phyloP scores from a whole-genome alignment of 2,888 invertebrate genomes.

The Microchrysa polita region DNA sequence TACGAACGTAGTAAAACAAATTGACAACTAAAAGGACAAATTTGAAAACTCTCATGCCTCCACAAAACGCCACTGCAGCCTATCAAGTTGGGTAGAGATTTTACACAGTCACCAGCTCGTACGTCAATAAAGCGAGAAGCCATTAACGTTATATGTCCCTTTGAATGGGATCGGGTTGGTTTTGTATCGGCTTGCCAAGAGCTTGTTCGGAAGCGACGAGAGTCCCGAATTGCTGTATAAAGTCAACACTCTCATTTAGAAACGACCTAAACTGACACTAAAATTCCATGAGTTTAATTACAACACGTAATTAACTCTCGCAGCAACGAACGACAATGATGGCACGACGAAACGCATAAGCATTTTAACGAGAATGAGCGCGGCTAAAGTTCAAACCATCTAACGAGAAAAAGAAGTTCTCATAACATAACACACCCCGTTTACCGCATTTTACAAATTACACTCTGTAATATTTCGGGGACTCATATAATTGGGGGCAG shows the following conservation, averaged over 20 bases:
- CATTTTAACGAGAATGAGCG: conserved; percentile 8
- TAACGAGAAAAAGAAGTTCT: conserved; percentile 22
- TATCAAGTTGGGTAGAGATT: conserved; percentile 24
- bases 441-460: conserved; percentile 32
- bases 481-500: conserved; percentile 18
- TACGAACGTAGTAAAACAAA: conserved; percentile 39
- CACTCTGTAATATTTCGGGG: conserved; percentile 15
- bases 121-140: conserved; percentile 35
- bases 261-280: conserved; percentile 38
- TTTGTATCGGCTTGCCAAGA: not conserved
- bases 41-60: conserved; percentile 12
- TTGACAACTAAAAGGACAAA: conserved; percentile 36
- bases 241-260: conserved; percentile 4
- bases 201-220: not conserved
- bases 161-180: conserved; percentile 4
- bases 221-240: not conserved
- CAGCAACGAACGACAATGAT: too few species aligned
- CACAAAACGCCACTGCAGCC: not conserved
- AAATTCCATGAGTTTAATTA: conserved; percentile 44
- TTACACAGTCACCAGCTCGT: conserved; percentile 21
- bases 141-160: conserved; percentile 31
- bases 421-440: conserved; percentile 19
- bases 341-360: conserved; percentile 29
- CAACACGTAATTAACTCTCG: conserved; percentile 40
- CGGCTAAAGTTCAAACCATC: conserved; percentile 11